Conservation (phyloP, 2,797 vertebrate species). For the Okamejei kenojei region DNA sequence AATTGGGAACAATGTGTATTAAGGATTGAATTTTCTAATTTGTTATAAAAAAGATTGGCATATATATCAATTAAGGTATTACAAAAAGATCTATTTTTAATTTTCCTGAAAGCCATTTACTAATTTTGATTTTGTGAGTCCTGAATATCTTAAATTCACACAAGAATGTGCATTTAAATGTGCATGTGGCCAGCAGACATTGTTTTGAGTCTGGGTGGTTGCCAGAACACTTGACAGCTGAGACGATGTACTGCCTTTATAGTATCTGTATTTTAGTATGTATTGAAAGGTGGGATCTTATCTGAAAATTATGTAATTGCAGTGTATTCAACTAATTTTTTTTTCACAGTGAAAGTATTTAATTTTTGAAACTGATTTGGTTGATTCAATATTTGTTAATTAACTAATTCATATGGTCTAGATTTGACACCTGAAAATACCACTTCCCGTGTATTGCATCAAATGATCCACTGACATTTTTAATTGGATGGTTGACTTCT, state of each 20-base stretch:
- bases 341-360: not conserved
- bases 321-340: not conserved
- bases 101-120: not conserved
- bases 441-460: not conserved
- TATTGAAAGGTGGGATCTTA: not conserved
- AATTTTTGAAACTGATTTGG: not conserved
- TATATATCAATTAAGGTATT: no score
- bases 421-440: not conserved
- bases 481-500: not conserved
- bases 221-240: constrained; percentile 27
- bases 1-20: not conserved
- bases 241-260: not conserved
- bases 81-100: not conserved
- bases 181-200: not conserved
- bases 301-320: not conserved
- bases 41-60: no score
- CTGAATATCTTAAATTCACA: not conserved
- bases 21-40: not conserved
- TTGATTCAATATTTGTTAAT: not conserved
- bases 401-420: not conserved
- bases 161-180: not conserved
- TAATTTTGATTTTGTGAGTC: not conserved
- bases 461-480: not conserved
- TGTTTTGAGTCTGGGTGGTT: not conserved
- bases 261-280: not conserved